phyloP scores from a whole-genome alignment of 2,113 vertebrate genomes.

The Gallinago paraguaiae region DNA sequence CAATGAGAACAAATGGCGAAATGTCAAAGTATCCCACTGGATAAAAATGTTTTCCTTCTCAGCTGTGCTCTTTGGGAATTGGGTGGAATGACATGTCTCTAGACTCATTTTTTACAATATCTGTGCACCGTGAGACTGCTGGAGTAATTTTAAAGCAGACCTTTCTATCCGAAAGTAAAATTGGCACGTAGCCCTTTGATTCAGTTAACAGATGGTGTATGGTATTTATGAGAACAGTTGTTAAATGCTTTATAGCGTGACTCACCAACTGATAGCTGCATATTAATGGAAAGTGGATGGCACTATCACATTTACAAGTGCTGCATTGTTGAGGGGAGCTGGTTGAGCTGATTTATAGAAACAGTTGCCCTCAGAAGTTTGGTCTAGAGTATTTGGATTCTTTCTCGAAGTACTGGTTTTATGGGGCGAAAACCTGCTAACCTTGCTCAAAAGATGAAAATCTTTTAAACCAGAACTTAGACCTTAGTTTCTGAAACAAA shows the following conservation, averaged over 20 bases:
- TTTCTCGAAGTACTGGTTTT: neutral
- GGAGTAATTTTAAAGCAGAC: conserved; percentile 15
- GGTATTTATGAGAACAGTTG: conserved; percentile 58
- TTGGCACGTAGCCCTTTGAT: conserved; percentile 34
- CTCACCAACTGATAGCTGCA: conserved; percentile 54
- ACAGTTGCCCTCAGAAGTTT: neutral
- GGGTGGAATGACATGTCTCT: neutral
- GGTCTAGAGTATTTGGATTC: neutral
- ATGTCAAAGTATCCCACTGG: neutral
- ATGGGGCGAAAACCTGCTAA: neutral
- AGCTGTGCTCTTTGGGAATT: neutral
- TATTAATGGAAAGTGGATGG: conserved; percentile 8
- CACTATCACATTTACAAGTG: conserved; percentile 26
- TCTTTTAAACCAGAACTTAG: neutral
- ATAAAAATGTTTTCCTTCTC: neutral
- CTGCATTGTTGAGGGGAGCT: neutral
- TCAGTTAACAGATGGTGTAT: conserved; percentile 57
- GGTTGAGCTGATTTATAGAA: conserved; percentile 8
- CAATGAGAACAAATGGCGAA: neutral
- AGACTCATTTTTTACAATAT: neutral
- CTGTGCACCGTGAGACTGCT: neutral
- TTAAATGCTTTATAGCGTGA: conserved; percentile 48
- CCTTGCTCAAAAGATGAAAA: neutral
- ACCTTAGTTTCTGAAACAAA: neutral
- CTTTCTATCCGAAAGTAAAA: neutral